These are phyloP conservation scores for Microtus richardsoni DNA, from an alignment of 2,113 vertebrate genomes.

Conservation along the genomic window DNA sequence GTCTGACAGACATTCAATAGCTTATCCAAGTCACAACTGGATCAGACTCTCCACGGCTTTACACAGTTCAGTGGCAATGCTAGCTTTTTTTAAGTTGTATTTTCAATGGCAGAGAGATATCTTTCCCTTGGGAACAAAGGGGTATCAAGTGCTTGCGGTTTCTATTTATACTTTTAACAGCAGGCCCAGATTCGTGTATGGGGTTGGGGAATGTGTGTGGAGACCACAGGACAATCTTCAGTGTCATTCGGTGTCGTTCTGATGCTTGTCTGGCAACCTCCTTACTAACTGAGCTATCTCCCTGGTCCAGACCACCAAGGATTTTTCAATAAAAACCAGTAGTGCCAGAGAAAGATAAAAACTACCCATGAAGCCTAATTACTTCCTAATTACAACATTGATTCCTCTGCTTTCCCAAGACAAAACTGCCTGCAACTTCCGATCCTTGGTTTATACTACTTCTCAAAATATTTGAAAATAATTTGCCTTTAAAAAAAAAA, in stretches of 20 bases:
- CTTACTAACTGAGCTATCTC: no score
- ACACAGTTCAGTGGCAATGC: neutral
- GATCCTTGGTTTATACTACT: neutral
- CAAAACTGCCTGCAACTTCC: neutral
- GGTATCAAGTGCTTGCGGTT: neutral
- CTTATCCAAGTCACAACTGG: neutral
- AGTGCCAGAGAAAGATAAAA: neutral
- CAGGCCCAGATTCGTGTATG: neutral
- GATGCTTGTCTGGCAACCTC: neutral
- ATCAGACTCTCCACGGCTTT: conserved; percentile 24
- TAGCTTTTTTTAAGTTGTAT: neutral
- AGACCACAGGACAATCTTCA: neutral
- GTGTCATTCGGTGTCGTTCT: no score
- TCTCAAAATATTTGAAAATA: conserved; percentile 40
- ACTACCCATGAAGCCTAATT: neutral
- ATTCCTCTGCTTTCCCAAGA: neutral
- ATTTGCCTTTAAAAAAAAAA: conserved; percentile 1
- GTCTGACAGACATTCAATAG: neutral
- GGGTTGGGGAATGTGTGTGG: neutral
- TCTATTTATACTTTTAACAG: conserved; percentile 46
- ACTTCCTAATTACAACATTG: neutral
- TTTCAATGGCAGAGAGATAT: conserved; percentile 54
- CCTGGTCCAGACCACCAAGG: neutral
- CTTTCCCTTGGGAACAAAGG: neutral
- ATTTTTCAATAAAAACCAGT: neutral